Base-by-base conservation (phyloP, 2,888 invertebrate species). In the Leptura quadrifasciata region DNA sequence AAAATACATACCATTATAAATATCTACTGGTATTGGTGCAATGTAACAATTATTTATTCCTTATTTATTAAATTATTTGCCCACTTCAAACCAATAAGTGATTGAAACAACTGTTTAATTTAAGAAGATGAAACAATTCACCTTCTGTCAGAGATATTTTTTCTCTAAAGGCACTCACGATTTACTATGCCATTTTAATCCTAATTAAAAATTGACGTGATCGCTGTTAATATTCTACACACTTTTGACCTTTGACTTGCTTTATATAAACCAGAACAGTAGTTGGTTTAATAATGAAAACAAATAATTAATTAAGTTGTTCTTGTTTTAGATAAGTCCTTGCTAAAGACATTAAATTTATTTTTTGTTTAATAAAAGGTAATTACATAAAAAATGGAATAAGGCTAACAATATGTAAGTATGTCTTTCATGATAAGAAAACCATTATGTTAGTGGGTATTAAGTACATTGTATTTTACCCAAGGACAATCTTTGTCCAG, bases 211-310 rank as follows among this genome's bases (percentile, higher is more conserved):
- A 69, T 57, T 69, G 27, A 69, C 55, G 58, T 21, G 54, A 35
- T 55, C 57, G 18, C 58, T 58, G 39, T 72, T 72, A 72, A 72
- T 72, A 63, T 54, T 63, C 27, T 63, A 63, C 72, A 72, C 63
- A 60, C 72, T 72, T 72, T 72, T 61, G 72, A 72, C 61, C 72
- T 72, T 72, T 72, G 72, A 72, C 72, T 63, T 55, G 54, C 4
- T 63, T 18, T 72, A 72, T 72, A 54, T 72, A 72, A 72, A 72
- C 72, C 72, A 72, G 72, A 58, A 63, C 72, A 72, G 21, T 54
- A 54, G 35, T 58, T 58, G 20, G 54, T 68, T 68, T 69, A 69
- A 69, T 68, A 68, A 68, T 35, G 20, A 69, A 69, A 69, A 69
- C 69, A 69, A 69, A 69, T 69, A 69, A 20, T 21, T 35, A 39